Evolutionary conservation across 2,797 vertebrate species (phyloP).

Genomic region (Cottoperca gobio): DNA sequence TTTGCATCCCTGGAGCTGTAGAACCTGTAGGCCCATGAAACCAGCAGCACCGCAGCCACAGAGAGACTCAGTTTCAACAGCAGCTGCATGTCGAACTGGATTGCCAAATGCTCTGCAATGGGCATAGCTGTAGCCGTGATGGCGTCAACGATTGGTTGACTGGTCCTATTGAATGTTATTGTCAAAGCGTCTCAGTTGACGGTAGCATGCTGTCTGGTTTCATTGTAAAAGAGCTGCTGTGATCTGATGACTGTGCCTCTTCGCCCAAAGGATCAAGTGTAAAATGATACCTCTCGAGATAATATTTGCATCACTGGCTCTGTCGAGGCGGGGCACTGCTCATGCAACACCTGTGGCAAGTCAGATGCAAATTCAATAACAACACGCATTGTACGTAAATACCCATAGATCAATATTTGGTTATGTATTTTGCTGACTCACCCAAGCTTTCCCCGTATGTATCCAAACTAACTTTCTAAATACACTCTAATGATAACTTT

Average conservation of each 20-base stretch:
- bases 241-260: conserved; percentile 72
- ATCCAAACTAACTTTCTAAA: conserved; percentile 18
- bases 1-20: conserved; percentile 83
- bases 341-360: conserved; percentile 69
- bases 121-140: conserved; percentile 75
- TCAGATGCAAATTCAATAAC: conserved; percentile 50
- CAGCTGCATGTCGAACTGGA: conserved; percentile 91
- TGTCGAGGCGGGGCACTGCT: conserved; percentile 71
- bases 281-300: conserved; percentile 78
- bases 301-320: conserved; percentile 83
- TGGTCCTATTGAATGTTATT: conserved; percentile 66
- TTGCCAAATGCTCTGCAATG: conserved; percentile 77
- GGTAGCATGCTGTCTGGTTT: conserved; percentile 49
- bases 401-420: conserved; percentile 66
- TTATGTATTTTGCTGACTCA: conserved; percentile 50
- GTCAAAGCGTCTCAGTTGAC: conserved; percentile 58
- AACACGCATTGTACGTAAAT: conserved; percentile 60
- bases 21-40: conserved; percentile 88
- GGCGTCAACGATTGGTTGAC: conserved; percentile 45
- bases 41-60: conserved; percentile 85
- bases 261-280: conserved; percentile 67
- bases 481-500: conserved; percentile 6
- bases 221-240: conserved; percentile 62
- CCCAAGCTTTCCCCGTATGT: conserved; percentile 19
- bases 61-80: conserved; percentile 89